These are phyloP conservation scores for Psittacula echo DNA, from an alignment of 2,797 vertebrate genomes.

Conservation along the genomic window DNA sequence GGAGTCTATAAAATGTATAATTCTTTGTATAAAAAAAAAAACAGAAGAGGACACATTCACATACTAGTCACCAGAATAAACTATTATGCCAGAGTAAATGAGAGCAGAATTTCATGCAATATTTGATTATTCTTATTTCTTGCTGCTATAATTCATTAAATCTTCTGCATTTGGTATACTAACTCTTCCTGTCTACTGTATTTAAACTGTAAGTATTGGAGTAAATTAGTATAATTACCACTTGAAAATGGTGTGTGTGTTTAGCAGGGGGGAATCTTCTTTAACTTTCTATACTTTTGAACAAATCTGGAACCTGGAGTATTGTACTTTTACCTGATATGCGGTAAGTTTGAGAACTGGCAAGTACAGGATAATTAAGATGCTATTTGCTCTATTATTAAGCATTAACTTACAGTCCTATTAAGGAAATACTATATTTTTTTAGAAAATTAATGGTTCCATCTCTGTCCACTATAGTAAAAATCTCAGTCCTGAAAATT, in stretches of 20 bases:
- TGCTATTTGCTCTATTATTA: neutral
- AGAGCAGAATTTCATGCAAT: neutral
- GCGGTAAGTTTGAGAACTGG: neutral
- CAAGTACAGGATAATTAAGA: neutral
- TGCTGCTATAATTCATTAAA: neutral
- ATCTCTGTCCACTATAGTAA: neutral
- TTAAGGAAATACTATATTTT: neutral
- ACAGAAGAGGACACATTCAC: neutral
- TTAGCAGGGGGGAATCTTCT: neutral
- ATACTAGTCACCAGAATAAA: neutral
- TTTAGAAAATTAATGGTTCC: neutral
- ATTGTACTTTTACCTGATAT: neutral
- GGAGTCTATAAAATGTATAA: slow-evolving; percentile 38
- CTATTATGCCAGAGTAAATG: neutral
- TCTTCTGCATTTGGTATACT: neutral
- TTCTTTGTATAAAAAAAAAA: neutral
- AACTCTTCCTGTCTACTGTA: neutral
- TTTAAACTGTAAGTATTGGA: neutral
- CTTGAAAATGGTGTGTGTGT: neutral
- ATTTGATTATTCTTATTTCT: neutral
- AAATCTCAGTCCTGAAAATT: neutral
- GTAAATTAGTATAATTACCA: neutral
- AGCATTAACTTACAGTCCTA: neutral
- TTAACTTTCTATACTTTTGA: neutral
- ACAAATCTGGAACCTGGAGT: neutral